Evolutionary conservation across 2,888 invertebrate species (phyloP), one percentile per base, ranked within the genome.

Genomic region (Meliscaeva auricollis): DNA sequence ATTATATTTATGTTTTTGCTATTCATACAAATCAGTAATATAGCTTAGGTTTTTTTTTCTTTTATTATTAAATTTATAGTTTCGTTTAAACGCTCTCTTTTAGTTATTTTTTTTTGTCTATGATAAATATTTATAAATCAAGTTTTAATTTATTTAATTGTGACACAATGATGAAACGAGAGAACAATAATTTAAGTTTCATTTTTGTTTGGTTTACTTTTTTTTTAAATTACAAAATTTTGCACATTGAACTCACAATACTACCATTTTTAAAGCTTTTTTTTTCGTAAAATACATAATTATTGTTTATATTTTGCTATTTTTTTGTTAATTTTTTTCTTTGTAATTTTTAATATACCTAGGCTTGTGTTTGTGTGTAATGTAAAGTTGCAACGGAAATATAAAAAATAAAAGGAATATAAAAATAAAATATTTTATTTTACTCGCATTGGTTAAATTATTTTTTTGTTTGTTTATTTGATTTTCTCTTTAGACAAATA

Each of bases 351-450:
- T 41, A 41, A 58, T 72, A 52, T 69, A 54, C 46, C 74, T 66
- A 69, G 48, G 17, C 30, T 20, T 83, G 20, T 79, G 50, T 48
- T 30, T 82, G 8, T 26, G 44, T 69, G 56, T 70, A 15, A 56
- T 58, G 41, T 68, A 58, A 64, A 72, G 9, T 50, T 66, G 84
- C 50, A 69, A 70, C 44, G 79, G 74, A 62, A 64, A 75, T 69
- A 68, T 60, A 26, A 11, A 64, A 72, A 74, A 60, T 54, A 48
- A 74, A 69, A 79, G 30, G 58, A 72, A 76, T 50, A 73, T 44
- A 81, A 75, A 76, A 74, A 83, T 52, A 69, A 56, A 83, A 54
- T 85, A 62, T 44, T 4, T 87, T 87, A 74, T 85, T 88, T 87
- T 87, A 87, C 88, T 83, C 70, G 73, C 38, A 81, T 79, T 83